These are phyloP conservation scores for Aphelinus certus DNA, from an alignment of 1,140 invertebrate genomes.

Conservation along the genomic window DNA sequence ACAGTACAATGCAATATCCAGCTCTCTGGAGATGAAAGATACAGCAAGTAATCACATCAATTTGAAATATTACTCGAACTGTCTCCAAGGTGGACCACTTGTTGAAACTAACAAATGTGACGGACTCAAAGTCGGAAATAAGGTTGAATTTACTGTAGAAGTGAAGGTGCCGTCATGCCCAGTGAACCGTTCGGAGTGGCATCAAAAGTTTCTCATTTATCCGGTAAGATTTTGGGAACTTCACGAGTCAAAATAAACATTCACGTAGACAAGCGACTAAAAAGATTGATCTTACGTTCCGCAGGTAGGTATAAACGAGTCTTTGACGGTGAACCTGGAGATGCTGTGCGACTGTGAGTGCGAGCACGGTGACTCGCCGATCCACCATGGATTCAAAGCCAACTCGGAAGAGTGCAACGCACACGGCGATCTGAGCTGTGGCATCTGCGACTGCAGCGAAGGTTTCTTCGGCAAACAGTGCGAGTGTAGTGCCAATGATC, in stretches of 20 bases:
- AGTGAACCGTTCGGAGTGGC: slow-evolving; percentile 79
- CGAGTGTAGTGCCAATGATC: slow-evolving; percentile 78
- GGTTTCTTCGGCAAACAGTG: slow-evolving; percentile 85
- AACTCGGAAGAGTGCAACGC: slow-evolving; percentile 71
- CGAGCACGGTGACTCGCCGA: slow-evolving; percentile 71
- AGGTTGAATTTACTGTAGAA: slow-evolving; percentile 78
- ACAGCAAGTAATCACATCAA: slow-evolving; percentile 84
- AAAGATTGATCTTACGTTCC: background rate
- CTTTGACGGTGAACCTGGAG: slow-evolving; percentile 83
- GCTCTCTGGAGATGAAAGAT: slow-evolving; percentile 91
- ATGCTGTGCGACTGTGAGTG: slow-evolving; percentile 93
- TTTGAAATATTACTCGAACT: slow-evolving; percentile 89
- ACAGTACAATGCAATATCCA: slow-evolving; percentile 92
- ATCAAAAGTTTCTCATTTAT: slow-evolving; percentile 86
- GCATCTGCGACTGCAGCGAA: slow-evolving; percentile 85
- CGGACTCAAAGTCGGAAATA: slow-evolving; percentile 84
- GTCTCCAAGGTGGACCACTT: slow-evolving; percentile 70
- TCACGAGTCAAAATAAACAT: slow-evolving; percentile 6
- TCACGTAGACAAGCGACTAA: background rate
- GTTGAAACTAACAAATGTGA: slow-evolving; percentile 86
- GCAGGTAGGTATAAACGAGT: slow-evolving; percentile 85
- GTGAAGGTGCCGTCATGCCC: slow-evolving; percentile 80
- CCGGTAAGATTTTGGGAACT: slow-evolving; percentile 67
- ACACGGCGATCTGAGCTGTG: slow-evolving; percentile 81
- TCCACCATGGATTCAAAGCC: slow-evolving; percentile 52